Conservation (phyloP, 2,113 vertebrate genomes). For the Macrotis lagotis region DNA sequence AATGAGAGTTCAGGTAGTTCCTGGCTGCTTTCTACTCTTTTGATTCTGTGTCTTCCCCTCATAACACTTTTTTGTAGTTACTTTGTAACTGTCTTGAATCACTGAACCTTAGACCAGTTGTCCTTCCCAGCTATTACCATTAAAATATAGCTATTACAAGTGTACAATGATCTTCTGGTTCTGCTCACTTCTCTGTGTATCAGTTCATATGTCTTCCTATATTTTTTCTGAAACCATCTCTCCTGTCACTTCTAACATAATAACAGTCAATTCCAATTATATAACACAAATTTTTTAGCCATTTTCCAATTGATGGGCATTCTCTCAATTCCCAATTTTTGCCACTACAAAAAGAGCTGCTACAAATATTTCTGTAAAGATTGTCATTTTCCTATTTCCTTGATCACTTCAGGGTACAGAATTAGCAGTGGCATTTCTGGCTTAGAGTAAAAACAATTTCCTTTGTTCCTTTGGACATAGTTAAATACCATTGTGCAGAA, state of each 20-base stretch:
- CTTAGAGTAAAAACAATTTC: background rate
- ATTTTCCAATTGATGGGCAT: background rate
- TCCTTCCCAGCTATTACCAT: background rate
- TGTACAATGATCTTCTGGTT: background rate
- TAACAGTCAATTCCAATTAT: background rate
- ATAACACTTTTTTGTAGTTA: background rate
- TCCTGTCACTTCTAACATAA: background rate
- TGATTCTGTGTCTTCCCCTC: too few relatives aligned
- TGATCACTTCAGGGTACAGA: background rate
- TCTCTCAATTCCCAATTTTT: background rate
- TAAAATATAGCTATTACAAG: background rate
- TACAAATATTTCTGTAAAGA: background rate
- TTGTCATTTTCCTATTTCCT: background rate
- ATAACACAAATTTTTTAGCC: background rate
- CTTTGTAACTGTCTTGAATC: background rate
- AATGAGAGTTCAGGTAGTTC: too few relatives aligned
- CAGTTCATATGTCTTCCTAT: background rate
- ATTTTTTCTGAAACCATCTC: background rate
- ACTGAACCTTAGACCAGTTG: background rate
- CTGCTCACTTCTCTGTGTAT: background rate
- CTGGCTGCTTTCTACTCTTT: too few relatives aligned
- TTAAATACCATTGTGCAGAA: background rate
- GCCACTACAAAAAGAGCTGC: background rate
- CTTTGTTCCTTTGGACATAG: background rate
- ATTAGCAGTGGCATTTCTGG: background rate